A percentile compares a stretch with the other conserved stretches of the same genome.
phyloP scores from a whole-genome alignment of 2,113 vertebrate species.

The Aviceda subcristata region DNA sequence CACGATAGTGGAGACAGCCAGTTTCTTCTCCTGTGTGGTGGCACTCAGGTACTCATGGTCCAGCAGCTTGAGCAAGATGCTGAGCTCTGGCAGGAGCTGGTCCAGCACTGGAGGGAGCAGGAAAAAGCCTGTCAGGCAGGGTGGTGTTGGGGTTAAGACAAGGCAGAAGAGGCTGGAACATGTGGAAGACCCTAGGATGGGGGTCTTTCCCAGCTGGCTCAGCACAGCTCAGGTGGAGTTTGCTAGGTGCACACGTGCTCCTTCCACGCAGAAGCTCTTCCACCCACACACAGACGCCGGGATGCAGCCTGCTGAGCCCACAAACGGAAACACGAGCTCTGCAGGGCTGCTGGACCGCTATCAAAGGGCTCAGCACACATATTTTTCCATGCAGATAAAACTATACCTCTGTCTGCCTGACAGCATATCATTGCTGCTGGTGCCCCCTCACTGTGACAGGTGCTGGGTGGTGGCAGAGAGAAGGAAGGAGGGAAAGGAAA shows the following conservation, averaged over 20 bases:
- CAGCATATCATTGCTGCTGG: accelerated
- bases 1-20: conserved; percentile 85
- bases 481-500: background rate
- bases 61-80: conserved; percentile 87
- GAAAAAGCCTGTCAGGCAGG: background rate
- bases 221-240: accelerated
- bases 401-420: background rate
- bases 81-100: conserved; percentile 89
- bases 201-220: background rate
- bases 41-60: conserved; percentile 91
- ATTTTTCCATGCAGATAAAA: background rate
- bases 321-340: background rate
- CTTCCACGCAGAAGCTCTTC: background rate
- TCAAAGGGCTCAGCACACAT: background rate
- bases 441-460: accelerated
- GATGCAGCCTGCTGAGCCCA: background rate
- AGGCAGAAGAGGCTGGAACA: background rate
- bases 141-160: accelerated
- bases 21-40: conserved; percentile 89
- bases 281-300: accelerated
- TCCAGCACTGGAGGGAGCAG: conserved; percentile 79
- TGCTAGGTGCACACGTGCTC: background rate
- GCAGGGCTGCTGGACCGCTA: background rate
- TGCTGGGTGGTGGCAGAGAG: background rate
- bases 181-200: background rate